Base-by-base conservation (phyloP, 2,113 vertebrate genomes). In the Pogona vitticeps region DNA sequence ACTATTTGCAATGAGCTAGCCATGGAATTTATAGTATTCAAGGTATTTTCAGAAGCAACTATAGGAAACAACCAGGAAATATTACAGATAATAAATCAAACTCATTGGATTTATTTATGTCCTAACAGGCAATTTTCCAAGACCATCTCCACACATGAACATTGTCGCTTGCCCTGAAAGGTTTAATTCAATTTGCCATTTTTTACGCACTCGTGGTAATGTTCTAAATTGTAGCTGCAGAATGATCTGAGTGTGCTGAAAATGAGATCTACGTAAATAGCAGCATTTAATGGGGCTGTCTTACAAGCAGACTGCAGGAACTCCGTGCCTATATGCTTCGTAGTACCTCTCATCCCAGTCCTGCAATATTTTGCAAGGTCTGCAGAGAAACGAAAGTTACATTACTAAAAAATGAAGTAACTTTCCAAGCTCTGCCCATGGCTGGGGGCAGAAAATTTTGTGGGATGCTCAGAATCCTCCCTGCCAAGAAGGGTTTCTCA, bases 181-280 rank as follows among this genome's bases (percentile, higher is more conserved):
- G 10, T 88, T 88, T 88, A 76, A 67, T 88, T 88, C 82, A 78
- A 33, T 71, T 72, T 75, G 67, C 81, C 75, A 78, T 28, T 77
- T 28, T 72, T 71, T 71, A 40, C 31, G n/a, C 7, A 6, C 71
- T 70, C 36, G 28, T 17, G 1, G 31, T 83, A 88, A 83, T 75
- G 61, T 83, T 77, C 63, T 78, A 83, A 71, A 83, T 88, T 78
- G 75, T 31, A 68, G 46, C 33, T 46, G 76, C 83, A 79, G 56
- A 84, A 84, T 65, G 40, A 33, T 40, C 38, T 46, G 46, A 59
- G 59, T 76, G 59, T 9, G 20, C 31, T 65, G 72, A 76, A 68
- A 63, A 75, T 76, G 72, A 84, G 21, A 52, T 81, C 40, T 20
- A 52, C 42, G 23, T 65, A 65, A 86, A 36, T 80, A 80, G 65